These are phyloP conservation scores for Ridgeia piscesae DNA, from an alignment of 1,140 invertebrate species.

Conservation along the genomic window DNA sequence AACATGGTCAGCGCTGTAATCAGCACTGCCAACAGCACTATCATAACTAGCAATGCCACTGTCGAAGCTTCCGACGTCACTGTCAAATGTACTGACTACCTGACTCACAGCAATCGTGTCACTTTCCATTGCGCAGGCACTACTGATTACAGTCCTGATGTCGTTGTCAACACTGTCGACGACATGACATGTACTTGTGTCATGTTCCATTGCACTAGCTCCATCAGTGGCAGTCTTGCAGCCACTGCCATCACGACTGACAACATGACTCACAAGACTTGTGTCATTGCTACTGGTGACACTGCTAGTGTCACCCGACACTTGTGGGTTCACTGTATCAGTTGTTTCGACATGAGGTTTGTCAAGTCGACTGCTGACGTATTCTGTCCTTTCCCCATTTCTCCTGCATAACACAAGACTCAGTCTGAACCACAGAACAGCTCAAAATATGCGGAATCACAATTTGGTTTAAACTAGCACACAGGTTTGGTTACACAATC, in stretches of 20 bases:
- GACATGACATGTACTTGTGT: neutral
- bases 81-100: neutral
- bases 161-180: conserved; percentile 6
- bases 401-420: neutral
- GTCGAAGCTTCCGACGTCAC: neutral
- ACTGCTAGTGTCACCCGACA: neutral
- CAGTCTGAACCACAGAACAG: neutral
- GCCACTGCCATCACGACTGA: too few relatives aligned
- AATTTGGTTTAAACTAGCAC: too few relatives aligned
- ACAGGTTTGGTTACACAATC: too few relatives aligned
- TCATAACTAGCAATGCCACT: conserved; percentile 14
- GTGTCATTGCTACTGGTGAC: too few relatives aligned
- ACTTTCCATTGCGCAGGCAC: neutral
- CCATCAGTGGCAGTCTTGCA: neutral
- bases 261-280: too few relatives aligned
- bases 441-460: neutral
- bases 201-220: neutral
- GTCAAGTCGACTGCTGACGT: neutral
- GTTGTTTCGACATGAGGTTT: neutral
- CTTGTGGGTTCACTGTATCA: neutral
- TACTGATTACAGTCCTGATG: neutral
- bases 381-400: neutral
- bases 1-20: conserved; percentile 7
- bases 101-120: neutral
- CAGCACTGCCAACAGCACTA: conserved; percentile 10